A percentile compares a stretch with the other conserved stretches of the same genome.
These are phyloP conservation scores for Sialia sialis DNA, from an alignment of 2,113 vertebrate genomes.

Conservation along the genomic window DNA sequence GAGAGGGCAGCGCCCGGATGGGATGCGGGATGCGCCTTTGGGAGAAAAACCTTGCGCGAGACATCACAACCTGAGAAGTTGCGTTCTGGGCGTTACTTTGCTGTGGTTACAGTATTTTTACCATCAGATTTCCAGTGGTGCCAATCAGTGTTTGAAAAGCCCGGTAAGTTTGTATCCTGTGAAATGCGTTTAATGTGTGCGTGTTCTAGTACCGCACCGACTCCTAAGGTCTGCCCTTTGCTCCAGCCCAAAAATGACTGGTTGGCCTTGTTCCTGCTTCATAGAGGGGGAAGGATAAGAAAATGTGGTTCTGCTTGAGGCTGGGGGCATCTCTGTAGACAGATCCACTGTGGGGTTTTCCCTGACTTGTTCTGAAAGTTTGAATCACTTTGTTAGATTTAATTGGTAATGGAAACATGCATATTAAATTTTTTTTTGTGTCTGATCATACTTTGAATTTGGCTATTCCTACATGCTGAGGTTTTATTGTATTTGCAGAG, in stretches of 20 bases:
- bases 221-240: neutral
- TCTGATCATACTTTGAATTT: neutral
- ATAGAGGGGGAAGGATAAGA: rapidly evolving
- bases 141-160: rapidly evolving
- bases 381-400: neutral
- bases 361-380: neutral
- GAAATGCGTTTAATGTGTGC: rapidly evolving
- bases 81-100: rapidly evolving
- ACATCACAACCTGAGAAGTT: rapidly evolving
- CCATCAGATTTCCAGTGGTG: neutral
- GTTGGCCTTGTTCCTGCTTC: neutral
- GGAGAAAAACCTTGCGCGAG: rapidly evolving
- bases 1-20: neutral
- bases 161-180: rapidly evolving
- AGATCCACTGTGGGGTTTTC: neutral
- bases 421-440: neutral
- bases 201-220: rapidly evolving
- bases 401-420: rapidly evolving
- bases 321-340: too few species aligned
- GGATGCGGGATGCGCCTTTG: neutral
- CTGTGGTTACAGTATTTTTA: rapidly evolving
- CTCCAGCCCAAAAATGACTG: neutral
- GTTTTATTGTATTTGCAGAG: neutral
- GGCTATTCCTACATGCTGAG: neutral
- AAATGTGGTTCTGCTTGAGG: neutral